Conservation (phyloP, 2,113 vertebrate species). For the Trachemys scripta region DNA sequence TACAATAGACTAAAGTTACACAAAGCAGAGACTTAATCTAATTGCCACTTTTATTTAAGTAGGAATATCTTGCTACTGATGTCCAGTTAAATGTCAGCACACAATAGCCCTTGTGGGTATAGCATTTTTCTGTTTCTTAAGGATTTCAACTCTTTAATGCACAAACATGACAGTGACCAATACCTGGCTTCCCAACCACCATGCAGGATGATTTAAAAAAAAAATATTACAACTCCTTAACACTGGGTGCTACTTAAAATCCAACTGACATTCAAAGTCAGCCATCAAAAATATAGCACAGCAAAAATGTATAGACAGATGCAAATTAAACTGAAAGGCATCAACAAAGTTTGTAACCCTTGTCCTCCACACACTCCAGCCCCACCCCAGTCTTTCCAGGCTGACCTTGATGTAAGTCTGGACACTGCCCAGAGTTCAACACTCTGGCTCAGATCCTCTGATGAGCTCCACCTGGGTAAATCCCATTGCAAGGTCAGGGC, state of each 20-base stretch:
- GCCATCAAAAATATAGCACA: not conserved
- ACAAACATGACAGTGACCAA: not conserved
- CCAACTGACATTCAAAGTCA: not conserved
- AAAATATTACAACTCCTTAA: not conserved
- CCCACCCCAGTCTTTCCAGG: too few relatives aligned
- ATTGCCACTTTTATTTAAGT: slow-evolving; percentile 1
- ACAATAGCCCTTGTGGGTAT: not conserved
- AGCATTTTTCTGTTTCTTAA: not conserved
- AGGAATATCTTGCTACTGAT: not conserved
- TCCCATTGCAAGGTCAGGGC: not conserved
- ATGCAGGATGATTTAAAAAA: not conserved
- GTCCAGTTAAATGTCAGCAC: not conserved
- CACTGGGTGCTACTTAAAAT: not conserved
- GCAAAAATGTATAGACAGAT: not conserved
- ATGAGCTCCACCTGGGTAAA: not conserved
- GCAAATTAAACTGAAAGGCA: not conserved
- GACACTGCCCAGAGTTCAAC: too few relatives aligned
- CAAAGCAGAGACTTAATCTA: slow-evolving; percentile 43
- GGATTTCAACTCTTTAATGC: not conserved
- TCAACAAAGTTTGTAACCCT: not conserved
- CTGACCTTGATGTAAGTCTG: too few relatives aligned
- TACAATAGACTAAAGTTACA: slow-evolving; percentile 16
- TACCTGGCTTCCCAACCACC: not conserved
- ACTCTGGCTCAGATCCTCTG: too few relatives aligned
- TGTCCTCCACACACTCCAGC: too few relatives aligned